These are phyloP conservation scores for Pachyrhynchus sulphureomaculatus DNA, from an alignment of 1,140 invertebrate species.

Conservation along the genomic window DNA sequence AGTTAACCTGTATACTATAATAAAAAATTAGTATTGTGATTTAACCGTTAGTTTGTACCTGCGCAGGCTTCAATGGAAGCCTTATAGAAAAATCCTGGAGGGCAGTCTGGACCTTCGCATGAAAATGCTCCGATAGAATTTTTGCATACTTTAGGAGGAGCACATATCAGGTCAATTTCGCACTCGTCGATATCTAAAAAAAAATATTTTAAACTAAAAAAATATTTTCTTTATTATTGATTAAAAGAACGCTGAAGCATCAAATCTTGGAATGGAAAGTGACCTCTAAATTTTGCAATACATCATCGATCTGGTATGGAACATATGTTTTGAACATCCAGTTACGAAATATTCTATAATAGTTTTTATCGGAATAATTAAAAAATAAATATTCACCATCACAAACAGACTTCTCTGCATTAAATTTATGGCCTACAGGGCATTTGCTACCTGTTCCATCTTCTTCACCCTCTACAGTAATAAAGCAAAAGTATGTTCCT, in stretches of 20 bases:
- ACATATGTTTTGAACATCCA: too few species aligned
- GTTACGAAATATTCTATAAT: too few species aligned
- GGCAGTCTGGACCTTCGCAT: slow-evolving; percentile 62
- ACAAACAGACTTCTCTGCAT: slow-evolving; percentile 61
- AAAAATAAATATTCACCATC: too few species aligned
- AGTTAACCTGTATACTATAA: not conserved
- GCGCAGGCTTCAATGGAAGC: slow-evolving; percentile 52
- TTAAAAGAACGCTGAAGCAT: too few species aligned
- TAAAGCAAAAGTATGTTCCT: slow-evolving; percentile 43
- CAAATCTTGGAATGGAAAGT: too few species aligned
- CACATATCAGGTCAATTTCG: slow-evolving; percentile 54
- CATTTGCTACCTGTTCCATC: slow-evolving; percentile 51
- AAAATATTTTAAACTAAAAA: too few species aligned
- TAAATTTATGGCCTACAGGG: slow-evolving; percentile 65
- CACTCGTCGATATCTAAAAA: slow-evolving; percentile 70
- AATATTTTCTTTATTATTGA: too few species aligned
- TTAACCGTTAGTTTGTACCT: slow-evolving; percentile 27
- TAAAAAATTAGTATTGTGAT: not conserved
- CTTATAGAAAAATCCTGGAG: slow-evolving; percentile 63
- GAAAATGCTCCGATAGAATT: slow-evolving; percentile 69
- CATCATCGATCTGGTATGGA: too few species aligned
- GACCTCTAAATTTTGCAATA: too few species aligned
- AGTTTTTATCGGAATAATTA: too few species aligned
- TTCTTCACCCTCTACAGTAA: slow-evolving; percentile 27
- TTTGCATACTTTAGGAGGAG: slow-evolving; percentile 58